Evolutionary conservation across 2,113 vertebrate species (phyloP).

Genomic region (Myocastor coypus): DNA sequence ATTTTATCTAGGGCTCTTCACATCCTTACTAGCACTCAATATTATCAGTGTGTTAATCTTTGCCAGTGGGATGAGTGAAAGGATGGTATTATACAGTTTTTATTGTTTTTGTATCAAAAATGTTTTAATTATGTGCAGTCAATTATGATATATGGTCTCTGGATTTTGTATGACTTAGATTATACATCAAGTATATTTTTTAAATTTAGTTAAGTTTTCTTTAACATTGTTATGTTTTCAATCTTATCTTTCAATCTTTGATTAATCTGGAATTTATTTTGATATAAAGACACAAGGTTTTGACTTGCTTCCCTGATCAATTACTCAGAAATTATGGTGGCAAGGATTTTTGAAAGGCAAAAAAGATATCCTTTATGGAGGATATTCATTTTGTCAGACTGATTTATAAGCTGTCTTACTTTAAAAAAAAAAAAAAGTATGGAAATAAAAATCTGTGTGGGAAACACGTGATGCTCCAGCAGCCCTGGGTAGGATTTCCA

Average conservation of each 20-base stretch:
- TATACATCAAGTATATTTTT: not conserved
- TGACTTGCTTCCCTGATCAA: not conserved
- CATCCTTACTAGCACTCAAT: not conserved
- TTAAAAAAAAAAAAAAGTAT: not conserved
- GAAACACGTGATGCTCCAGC: not conserved
- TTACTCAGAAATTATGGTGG: not conserved
- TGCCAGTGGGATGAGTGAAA: not conserved
- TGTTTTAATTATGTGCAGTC: not conserved
- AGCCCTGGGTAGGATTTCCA: not conserved
- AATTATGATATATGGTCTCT: slow-evolving; percentile 10
- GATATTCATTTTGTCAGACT: not conserved
- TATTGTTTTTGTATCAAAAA: not conserved
- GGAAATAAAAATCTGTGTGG: not conserved
- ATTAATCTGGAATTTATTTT: slow-evolving; percentile 45
- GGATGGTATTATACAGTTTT: not conserved
- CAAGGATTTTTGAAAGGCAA: not conserved
- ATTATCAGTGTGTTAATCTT: slow-evolving; percentile 37
- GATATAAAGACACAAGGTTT: slow-evolving; percentile 21
- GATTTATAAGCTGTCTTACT: slow-evolving; percentile 6
- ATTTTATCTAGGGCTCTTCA: not conserved
- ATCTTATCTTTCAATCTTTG: slow-evolving; percentile 39
- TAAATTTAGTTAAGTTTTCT: slow-evolving; percentile 31
- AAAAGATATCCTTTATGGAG: not conserved
- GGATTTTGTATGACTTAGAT: slow-evolving; percentile 34
- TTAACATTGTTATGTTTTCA: slow-evolving; percentile 5